phyloP scores from a whole-genome alignment of 2,888 invertebrate genomes.

The Stenodera caucasica region DNA sequence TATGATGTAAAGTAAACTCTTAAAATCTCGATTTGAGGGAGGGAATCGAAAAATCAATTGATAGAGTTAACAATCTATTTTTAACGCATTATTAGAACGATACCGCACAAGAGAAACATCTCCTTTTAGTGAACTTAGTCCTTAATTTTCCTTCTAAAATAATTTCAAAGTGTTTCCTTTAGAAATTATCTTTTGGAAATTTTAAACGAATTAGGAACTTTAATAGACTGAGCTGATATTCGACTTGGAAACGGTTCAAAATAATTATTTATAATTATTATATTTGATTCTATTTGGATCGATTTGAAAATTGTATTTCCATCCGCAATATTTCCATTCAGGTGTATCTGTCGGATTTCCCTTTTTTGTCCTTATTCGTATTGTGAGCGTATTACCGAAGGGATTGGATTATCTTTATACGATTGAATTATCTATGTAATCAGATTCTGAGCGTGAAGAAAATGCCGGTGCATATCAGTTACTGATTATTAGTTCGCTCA shows the following conservation, averaged over 20 bases:
- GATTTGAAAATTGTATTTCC: too few species aligned
- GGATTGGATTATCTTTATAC: background rate
- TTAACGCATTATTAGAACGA: conserved; percentile 7
- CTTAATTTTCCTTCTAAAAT: conserved; percentile 21
- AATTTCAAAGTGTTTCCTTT: conserved; percentile 20
- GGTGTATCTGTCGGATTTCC: background rate
- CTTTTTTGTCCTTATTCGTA: background rate
- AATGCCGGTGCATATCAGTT: conserved; percentile 24
- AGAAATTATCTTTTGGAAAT: conserved; percentile 22
- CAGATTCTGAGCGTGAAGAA: conserved; percentile 23
- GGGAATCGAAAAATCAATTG: background rate
- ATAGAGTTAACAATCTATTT: conserved; percentile 12
- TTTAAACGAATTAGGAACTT: conserved; percentile 18
- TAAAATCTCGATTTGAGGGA: too few species aligned
- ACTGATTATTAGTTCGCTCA: conserved; percentile 24
- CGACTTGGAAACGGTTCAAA: background rate
- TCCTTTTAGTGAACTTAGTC: conserved; percentile 18
- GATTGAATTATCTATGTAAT: conserved; percentile 21
- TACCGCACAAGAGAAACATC: conserved; percentile 19
- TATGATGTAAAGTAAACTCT: conserved; percentile 31
- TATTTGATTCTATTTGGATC: too few species aligned
- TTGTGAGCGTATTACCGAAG: background rate
- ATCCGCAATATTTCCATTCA: background rate
- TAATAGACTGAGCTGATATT: background rate
- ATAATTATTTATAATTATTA: too few species aligned